Evolutionary conservation across 2,888 invertebrate genomes (phyloP), one percentile per base, ranked within the genome.

Genomic region (Xanthia icteritia): DNA sequence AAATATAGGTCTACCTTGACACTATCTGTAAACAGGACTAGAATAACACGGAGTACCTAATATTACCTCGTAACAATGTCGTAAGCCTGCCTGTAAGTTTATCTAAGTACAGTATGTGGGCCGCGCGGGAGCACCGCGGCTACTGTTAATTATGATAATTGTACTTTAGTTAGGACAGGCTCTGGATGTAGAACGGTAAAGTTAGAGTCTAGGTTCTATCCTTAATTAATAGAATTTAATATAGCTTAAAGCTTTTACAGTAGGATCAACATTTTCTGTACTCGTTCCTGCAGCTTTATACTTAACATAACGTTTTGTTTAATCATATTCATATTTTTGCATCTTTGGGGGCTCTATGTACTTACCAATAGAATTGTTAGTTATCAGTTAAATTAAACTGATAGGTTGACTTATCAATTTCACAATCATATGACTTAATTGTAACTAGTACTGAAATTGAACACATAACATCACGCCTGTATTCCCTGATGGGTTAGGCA

Each of bases 121-220:
- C 45, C 74, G 71, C 64, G 42, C 76, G 31, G 78, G 78, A 68
- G 80, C 74, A 69, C 27, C 13, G 42, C 60, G 42, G 42, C 63
- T 23, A 8, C 56, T 58, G 66, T 81, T 85, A 72, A 82, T 83
- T 85, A 83, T 73, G 68, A 78, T 86, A 80, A 85, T 83, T 77
- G 51, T 75, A 45, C 60, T 74, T 74, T 68, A 79, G 73, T 82
- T 63, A 39, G 39, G 36, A 54, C 36, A 9, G 27, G 60, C 23
- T 60, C 20, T 39, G 27, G 3, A 11, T 66, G 65, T 56, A 17
- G 23, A 4, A 11, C n/a, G 5, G 36, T 20, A 45, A 54, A 60
- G 42, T 78, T 60, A 42, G 42, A 13, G 63, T 15, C 11, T 56
- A 31, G 9, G 31, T 17, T 54, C 0, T 66, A 60, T 73, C 36